Percentiles rank a stretch among this genome's conserved stretches.
Evolutionary conservation across 2,797 vertebrate species (phyloP).

Genomic region (Chloroceryle amazona): DNA sequence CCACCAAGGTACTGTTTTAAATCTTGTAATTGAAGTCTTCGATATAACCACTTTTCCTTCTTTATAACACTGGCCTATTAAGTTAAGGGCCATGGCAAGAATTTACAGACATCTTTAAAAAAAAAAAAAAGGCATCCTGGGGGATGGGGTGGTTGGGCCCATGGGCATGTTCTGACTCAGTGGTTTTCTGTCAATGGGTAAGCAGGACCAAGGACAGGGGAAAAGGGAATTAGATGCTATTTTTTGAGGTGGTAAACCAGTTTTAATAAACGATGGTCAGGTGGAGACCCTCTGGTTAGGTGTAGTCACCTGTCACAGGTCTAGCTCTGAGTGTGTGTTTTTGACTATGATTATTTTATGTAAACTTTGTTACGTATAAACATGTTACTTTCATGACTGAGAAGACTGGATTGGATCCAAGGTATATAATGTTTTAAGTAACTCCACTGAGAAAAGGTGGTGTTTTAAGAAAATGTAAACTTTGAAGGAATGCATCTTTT

Average conservation of each 20-base stretch:
- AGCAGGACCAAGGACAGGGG: background rate
- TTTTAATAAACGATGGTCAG: accelerated
- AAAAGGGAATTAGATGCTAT: background rate
- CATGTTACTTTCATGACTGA: background rate
- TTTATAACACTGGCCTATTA: background rate
- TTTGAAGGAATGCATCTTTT: constrained; percentile 34
- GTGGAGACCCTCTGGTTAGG: background rate
- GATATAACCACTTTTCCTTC: background rate
- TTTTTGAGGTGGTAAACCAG: background rate
- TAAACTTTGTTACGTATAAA: background rate
- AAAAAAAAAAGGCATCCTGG: background rate
- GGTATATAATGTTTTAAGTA: background rate
- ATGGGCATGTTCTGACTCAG: background rate
- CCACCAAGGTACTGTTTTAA: background rate
- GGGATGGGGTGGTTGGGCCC: background rate
- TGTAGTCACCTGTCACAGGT: background rate
- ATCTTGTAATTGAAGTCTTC: background rate
- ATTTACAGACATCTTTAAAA: background rate
- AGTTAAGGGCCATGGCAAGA: background rate
- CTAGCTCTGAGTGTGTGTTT: background rate
- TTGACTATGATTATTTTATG: background rate
- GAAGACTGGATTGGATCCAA: background rate
- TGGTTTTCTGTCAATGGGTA: background rate
- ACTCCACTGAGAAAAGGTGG: background rate
- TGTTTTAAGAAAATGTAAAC: background rate